Evolutionary conservation across 2,888 invertebrate genomes (phyloP).

Genomic region (Alentia gelatinosa): DNA sequence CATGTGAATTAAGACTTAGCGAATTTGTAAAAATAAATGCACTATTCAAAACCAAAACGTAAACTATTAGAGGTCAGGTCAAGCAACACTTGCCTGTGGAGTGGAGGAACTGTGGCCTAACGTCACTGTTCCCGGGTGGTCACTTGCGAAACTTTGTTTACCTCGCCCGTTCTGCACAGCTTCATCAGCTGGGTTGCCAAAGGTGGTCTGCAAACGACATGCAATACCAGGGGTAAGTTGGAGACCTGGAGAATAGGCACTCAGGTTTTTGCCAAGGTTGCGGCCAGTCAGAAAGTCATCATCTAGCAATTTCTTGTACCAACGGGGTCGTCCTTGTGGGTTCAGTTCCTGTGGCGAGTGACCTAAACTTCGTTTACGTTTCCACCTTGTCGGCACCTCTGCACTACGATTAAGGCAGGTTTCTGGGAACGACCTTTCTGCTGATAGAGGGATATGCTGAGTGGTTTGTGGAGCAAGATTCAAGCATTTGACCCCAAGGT

Average conservation of each 20-base stretch:
- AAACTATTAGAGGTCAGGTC: background rate
- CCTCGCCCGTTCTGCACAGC: background rate
- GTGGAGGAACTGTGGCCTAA: background rate
- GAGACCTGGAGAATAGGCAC: background rate
- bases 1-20: no score
- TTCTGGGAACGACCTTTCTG: no score
- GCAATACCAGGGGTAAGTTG: background rate
- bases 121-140: background rate
- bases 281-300: background rate
- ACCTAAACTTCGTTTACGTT: background rate
- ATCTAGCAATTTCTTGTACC: background rate
- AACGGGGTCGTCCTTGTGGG: background rate
- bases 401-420: no score
- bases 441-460: no score
- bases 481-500: background rate
- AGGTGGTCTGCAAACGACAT: background rate
- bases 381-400: no score
- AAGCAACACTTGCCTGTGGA: slow-evolving; percentile 31
- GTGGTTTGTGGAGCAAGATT: no score
- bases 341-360: background rate
- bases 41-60: no score
- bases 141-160: slow-evolving; percentile 7
- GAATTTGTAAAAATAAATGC: no score
- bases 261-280: slow-evolving; percentile 15
- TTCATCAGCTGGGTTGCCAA: background rate